These are phyloP conservation scores for Hypothenemus hampei DNA, from an alignment of 1,140 invertebrate species.

Conservation along the genomic window DNA sequence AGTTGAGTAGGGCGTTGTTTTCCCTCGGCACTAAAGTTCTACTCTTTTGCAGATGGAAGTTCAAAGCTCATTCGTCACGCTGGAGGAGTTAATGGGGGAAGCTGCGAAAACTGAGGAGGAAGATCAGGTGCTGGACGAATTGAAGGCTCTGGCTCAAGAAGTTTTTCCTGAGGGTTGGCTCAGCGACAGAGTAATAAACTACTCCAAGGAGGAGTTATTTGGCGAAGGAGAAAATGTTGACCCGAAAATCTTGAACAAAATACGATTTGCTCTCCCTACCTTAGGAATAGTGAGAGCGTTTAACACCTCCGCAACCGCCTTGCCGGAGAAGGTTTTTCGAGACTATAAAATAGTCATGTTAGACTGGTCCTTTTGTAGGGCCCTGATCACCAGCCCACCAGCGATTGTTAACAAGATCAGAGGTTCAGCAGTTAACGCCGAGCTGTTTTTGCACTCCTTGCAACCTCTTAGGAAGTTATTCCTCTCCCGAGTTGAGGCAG, in stretches of 20 bases:
- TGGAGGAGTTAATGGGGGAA: too few species aligned
- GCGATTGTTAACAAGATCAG: not conserved
- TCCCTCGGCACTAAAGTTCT: too few species aligned
- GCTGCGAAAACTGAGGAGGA: too few species aligned
- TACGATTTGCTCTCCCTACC: not conserved
- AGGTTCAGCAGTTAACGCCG: not conserved
- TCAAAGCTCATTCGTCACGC: too few species aligned
- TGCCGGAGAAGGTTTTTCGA: not conserved
- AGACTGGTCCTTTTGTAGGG: not conserved
- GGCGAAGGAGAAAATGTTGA: not conserved
- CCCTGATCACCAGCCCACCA: not conserved
- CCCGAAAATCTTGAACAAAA: not conserved
- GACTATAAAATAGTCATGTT: not conserved
- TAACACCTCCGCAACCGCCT: not conserved
- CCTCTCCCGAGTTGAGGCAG: not conserved
- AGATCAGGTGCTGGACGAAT: too few species aligned
- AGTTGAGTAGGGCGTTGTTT: too few species aligned
- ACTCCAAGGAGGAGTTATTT: not conserved
- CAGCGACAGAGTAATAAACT: not conserved
- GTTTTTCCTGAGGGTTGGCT: not conserved
- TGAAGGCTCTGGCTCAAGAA: too few species aligned
- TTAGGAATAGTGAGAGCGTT: not conserved
- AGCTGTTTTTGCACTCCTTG: not conserved
- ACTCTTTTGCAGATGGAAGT: too few species aligned
- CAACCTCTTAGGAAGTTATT: not conserved